Conservation (phyloP, 2,797 vertebrate genomes). For the Macropus fuliginosus region DNA sequence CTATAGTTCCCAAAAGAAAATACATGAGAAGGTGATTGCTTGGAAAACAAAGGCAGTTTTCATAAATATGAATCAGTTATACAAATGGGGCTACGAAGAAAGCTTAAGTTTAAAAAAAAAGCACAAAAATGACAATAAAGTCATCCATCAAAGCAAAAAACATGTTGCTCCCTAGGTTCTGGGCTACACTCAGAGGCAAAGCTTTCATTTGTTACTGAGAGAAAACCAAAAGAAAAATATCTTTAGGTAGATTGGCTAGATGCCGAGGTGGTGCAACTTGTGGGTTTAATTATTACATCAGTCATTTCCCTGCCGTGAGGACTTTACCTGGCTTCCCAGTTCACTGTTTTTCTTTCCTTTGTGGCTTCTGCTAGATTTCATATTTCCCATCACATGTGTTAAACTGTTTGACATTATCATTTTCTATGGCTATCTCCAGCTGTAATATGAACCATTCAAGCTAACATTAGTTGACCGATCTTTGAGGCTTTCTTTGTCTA, state of each 20-base stretch:
- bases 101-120: constrained; percentile 21
- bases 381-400: background rate
- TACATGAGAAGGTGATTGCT: background rate
- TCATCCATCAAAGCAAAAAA: constrained; percentile 24
- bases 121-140: constrained; percentile 45
- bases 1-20: constrained; percentile 34
- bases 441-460: background rate
- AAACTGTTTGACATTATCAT: background rate
- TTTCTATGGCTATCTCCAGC: background rate
- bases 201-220: constrained; percentile 29
- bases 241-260: constrained; percentile 35
- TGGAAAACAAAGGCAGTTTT: constrained; percentile 12
- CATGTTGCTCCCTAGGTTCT: background rate
- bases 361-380: background rate
- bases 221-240: constrained; percentile 34
- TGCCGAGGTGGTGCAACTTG: background rate
- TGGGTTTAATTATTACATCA: constrained; percentile 9
- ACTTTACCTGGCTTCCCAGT: background rate
- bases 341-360: constrained; percentile 16
- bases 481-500: background rate
- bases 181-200: constrained; percentile 8
- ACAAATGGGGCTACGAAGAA: constrained; percentile 2
- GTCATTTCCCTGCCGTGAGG: background rate
- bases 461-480: background rate
- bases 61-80: background rate